Conservation (phyloP, 2,888 invertebrate genomes). For the Bellardia pandia region DNA sequence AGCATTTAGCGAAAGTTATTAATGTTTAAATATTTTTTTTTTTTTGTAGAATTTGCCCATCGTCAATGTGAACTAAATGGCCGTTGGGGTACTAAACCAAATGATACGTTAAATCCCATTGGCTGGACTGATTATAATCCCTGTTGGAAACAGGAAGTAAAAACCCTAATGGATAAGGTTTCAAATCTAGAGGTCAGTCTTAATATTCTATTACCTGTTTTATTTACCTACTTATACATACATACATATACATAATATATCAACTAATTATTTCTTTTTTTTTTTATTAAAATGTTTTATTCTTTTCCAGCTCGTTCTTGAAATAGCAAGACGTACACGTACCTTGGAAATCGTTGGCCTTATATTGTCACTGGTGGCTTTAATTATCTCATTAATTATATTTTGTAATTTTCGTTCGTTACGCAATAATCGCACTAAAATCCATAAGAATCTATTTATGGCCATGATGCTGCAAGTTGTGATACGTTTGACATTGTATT, state of each 20-base stretch:
- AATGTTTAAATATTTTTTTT: not conserved
- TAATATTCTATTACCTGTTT: not conserved
- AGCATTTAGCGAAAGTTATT: too few species aligned
- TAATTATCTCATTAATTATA: conserved; percentile 90
- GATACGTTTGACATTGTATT: conserved; percentile 89
- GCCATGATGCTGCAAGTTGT: conserved; percentile 92
- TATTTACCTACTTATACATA: not conserved
- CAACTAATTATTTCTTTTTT: not conserved
- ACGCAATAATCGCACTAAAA: conserved; percentile 92
- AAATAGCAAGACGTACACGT: conserved; percentile 89
- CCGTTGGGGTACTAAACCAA: conserved; percentile 87
- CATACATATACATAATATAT: too few species aligned
- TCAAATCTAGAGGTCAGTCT: conserved; percentile 83
- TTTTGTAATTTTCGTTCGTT: conserved; percentile 92
- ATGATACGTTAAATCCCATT: conserved; percentile 80
- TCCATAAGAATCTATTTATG: conserved; percentile 93
- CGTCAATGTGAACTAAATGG: conserved; percentile 89
- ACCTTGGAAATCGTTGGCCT: conserved; percentile 94
- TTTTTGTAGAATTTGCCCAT: conserved; percentile 87
- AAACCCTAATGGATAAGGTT: conserved; percentile 86
- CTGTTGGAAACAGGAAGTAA: conserved; percentile 90
- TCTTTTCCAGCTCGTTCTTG: conserved; percentile 86
- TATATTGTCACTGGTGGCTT: conserved; percentile 90
- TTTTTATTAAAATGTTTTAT: not conserved
- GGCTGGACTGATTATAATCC: conserved; percentile 94